Base-by-base conservation (phyloP, 2,888 invertebrate species). In the Capitulum mitella region DNA sequence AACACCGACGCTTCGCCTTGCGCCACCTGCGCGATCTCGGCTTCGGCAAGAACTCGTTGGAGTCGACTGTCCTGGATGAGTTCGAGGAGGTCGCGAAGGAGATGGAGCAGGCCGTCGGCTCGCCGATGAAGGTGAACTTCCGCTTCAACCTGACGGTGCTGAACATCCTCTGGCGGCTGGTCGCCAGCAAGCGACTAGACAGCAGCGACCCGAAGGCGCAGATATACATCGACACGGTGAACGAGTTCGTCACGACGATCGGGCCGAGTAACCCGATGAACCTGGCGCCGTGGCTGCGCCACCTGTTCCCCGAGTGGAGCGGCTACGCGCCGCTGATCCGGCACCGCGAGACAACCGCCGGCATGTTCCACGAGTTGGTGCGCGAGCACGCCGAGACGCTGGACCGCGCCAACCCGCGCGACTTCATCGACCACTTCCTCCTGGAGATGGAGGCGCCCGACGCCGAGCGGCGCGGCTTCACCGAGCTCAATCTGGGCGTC, bases 121-220 rank as follows among this genome's bases (percentile, higher is more conserved):
- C n/a, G 3, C 58, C 58, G 6, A 29, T 58, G 58, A n/a, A 29
- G 29, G 29, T 58, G 5, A 58, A 58, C 16, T 19, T 16, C 14
- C n/a, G 48, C 26, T 79, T 79, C 64, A 79, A 70, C 58, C 12
- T 78, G 0, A 91, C 92, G 81, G 90, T 93, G 34, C 86, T 94
- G 16, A 94, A 94, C 83, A 92, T 92, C 0, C 64, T 79, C 26
- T 79, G 79, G 79, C 29, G 29, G 37, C 51, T 78, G 32, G 74
- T 78, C 8, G 79, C 78, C 16, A 75, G 74, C 34, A 26, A 78
- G 19, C 61, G 78, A 0, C 64, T 78, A 6, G 79, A 78, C 29
- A 51, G 22, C 37, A 32, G 29, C 26, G 77, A 79, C 51, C 78
- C 78, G 12, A 32, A 64, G 16, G 26, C 61, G 16, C 12, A 78